Percentiles rank a stretch among this genome's conserved stretches.
Conservation (phyloP, 2,888 invertebrate species). For the Labia minor region DNA sequence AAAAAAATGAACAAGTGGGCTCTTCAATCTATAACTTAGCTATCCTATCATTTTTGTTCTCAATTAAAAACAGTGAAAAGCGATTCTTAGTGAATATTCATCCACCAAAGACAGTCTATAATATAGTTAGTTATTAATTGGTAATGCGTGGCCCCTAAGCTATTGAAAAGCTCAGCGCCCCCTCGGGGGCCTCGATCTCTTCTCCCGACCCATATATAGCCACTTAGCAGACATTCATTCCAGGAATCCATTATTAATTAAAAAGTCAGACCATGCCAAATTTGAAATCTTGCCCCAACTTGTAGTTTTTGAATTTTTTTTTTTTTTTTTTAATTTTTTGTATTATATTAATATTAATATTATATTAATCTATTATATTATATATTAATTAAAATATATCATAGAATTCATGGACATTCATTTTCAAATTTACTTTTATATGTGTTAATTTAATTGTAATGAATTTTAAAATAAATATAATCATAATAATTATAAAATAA, state of each 20-base stretch:
- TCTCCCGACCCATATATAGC: background rate
- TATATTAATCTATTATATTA: too few species aligned
- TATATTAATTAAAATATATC: too few species aligned
- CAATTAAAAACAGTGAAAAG: conserved; percentile 13
- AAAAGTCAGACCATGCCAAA: background rate
- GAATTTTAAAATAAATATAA: too few species aligned
- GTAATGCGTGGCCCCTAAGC: conserved; percentile 4
- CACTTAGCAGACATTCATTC: conserved; percentile 7
- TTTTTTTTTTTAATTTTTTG: background rate
- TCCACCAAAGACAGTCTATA: background rate
- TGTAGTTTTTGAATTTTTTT: background rate
- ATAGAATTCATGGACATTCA: too few species aligned
- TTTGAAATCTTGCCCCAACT: background rate
- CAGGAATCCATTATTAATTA: conserved; percentile 5
- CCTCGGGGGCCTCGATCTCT: background rate
- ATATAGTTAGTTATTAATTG: conserved; percentile 13
- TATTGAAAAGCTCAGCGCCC: background rate
- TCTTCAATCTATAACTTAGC: conserved; percentile 8
- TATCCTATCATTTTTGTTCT: conserved; percentile 13
- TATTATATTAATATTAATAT: too few species aligned
- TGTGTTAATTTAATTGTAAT: too few species aligned
- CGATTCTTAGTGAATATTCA: conserved; percentile 7
- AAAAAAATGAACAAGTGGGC: conserved; percentile 2
- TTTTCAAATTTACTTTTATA: too few species aligned
- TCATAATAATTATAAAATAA: too few species aligned